Evolutionary conservation across 1,140 invertebrate genomes (phyloP), one percentile per base, ranked within the genome.

Genomic region (Halictus rubicundus): DNA sequence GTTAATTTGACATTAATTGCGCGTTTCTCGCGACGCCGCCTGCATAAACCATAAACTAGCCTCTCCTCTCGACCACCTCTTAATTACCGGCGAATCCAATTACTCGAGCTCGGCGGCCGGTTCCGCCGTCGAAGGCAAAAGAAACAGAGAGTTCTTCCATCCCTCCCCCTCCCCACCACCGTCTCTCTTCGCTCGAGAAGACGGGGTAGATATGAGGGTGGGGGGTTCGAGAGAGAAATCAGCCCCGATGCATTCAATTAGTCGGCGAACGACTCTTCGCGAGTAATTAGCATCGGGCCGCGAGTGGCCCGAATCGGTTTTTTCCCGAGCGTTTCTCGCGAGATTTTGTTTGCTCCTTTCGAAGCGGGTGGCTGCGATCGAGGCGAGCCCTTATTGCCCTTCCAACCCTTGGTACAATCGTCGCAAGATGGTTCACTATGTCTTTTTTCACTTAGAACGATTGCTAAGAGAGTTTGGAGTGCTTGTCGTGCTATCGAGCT

Each of bases 71-170:
- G 61, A 16, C 23, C 21, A 19, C 23, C 52, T 32, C 39, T 79
- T 74, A 79, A 74, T 74, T 66, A 52, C 52, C 23, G 42, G 25
- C 70, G 71, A 79, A 74, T 79, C 63, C 54, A 74, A 79, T 79
- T 79, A 79, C 70, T n/a, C 32, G 49, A 16, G 32, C 32, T 54
- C 2, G 5, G 14, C 9, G 25, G 39, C 60, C 65, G 25, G 9
- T 27, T 37, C 19, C n/a, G 23, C n/a, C 19, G 10, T 19, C 32
- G 6, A 3, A 5, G 16, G 3, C 49, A 7, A 37, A 76, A 76
- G 37, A 46, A 60, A 60, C 39, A 49, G 42, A 49, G 42, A 60
- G 49, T 52, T 21, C 19, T 6, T 7, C 49, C 49, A 14, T 25
- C 12, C n/a, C 46, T 10, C 16, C 46, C 9, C 46, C 8, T 10